Evolutionary conservation across 2,113 vertebrate genomes (phyloP).

Genomic region (Megaceryle maxima): DNA sequence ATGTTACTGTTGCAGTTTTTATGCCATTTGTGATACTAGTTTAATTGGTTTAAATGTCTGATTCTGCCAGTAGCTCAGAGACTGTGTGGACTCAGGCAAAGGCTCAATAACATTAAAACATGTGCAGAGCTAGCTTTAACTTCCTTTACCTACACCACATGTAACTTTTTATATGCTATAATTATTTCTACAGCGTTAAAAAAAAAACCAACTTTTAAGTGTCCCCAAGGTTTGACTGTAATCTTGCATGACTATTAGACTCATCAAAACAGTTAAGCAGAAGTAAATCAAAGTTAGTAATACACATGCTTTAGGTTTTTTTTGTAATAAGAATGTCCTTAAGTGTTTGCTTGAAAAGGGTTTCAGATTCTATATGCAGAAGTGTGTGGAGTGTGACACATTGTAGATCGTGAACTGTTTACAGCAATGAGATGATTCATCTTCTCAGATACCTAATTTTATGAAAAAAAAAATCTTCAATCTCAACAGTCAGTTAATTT

Average conservation of each 20-base stretch:
- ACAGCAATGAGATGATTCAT: not conserved
- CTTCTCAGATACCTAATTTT: not conserved
- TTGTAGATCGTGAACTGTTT: not conserved
- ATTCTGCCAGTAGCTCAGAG: not conserved
- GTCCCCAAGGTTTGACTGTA: not conserved
- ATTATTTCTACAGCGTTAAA: not conserved
- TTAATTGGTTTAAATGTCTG: not conserved
- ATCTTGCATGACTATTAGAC: not conserved
- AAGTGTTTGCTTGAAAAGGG: not conserved
- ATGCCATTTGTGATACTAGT: not conserved
- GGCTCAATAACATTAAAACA: not conserved
- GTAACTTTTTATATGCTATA: not conserved
- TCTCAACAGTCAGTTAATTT: not conserved
- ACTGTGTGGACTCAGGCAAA: not conserved
- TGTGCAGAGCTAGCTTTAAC: not conserved
- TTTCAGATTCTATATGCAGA: not conserved
- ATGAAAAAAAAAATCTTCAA: not conserved
- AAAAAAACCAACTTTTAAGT: not conserved
- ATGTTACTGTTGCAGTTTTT: not conserved
- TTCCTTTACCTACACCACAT: not conserved
- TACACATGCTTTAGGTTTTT: not conserved
- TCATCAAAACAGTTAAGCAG: not conserved
- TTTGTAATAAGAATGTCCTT: not conserved
- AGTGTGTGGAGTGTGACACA: not conserved
- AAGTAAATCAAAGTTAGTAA: not conserved